These are phyloP conservation scores for Ericerus pela DNA, from an alignment of 1,140 invertebrate genomes.

Conservation along the genomic window DNA sequence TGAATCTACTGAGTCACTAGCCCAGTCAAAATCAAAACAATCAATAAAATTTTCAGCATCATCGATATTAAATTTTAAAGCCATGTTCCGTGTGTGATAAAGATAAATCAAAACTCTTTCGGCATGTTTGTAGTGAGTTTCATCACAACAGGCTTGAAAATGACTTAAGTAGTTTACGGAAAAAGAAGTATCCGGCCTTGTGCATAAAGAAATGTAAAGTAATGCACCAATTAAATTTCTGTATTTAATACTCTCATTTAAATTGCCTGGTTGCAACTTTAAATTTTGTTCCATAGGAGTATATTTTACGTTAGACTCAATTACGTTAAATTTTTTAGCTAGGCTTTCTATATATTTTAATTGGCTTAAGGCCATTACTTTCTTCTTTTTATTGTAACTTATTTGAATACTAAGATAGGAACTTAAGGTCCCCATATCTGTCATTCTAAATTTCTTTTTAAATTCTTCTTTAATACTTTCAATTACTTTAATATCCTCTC, in stretches of 20 bases:
- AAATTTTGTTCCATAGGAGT: background rate
- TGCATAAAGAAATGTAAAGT: conserved; percentile 23
- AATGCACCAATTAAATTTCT: conserved; percentile 7
- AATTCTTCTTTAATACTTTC: conserved; percentile 4
- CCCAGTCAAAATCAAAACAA: conserved; percentile 32
- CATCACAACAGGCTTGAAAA: conserved; percentile 26
- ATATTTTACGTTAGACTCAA: background rate
- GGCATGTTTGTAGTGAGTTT: conserved; percentile 27
- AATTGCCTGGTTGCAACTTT: background rate
- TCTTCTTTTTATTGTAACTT: background rate
- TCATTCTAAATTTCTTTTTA: conserved; percentile 2
- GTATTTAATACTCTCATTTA: background rate
- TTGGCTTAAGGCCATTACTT: conserved; percentile 1
- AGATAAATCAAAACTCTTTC: conserved; percentile 31
- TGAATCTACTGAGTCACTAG: conserved; percentile 24
- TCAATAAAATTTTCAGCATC: background rate
- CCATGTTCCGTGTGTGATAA: conserved; percentile 22
- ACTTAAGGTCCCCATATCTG: background rate
- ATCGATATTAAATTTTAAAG: background rate
- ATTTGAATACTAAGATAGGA: conserved; percentile 8
- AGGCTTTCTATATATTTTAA: background rate
- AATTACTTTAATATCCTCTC: background rate
- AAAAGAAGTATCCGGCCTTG: conserved; percentile 32
- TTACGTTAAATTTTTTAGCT: background rate
- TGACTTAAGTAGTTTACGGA: conserved; percentile 23